Evolutionary conservation across 2,113 vertebrate species (phyloP).

Genomic region (Hippotragus niger): DNA sequence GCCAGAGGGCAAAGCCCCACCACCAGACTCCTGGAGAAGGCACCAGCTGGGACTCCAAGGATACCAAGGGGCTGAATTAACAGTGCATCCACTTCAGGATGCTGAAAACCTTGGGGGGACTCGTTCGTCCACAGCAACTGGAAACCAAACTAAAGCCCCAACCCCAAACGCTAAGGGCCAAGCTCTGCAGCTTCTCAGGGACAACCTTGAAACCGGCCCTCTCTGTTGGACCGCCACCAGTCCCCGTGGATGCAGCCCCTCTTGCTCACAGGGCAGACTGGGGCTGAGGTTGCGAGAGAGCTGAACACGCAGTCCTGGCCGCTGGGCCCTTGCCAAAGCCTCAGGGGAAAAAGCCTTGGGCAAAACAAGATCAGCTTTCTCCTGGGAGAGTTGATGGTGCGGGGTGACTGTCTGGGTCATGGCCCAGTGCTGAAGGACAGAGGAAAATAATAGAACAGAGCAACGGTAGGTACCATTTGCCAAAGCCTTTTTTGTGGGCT

Average conservation of each 20-base stretch:
- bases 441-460: background rate
- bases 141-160: background rate
- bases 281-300: background rate
- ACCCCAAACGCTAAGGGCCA: background rate
- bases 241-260: background rate
- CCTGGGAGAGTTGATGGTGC: background rate
- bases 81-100: background rate
- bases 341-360: background rate
- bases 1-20: background rate
- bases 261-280: background rate
- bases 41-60: fast-evolving
- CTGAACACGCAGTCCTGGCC: background rate
- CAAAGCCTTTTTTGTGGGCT: background rate
- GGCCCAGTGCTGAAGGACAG: background rate
- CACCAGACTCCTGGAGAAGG: background rate
- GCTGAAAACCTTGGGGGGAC: background rate
- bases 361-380: constrained; percentile 22
- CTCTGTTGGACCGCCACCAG: fast-evolving
- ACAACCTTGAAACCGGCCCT: background rate
- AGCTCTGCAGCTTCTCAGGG: background rate
- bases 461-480: no score
- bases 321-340: background rate
- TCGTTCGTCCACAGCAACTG: background rate
- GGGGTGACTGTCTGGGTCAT: background rate
- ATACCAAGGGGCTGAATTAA: background rate